These are phyloP conservation scores for Belonocnema kinseyi DNA, from an alignment of 1,140 invertebrate species.

Conservation along the genomic window DNA sequence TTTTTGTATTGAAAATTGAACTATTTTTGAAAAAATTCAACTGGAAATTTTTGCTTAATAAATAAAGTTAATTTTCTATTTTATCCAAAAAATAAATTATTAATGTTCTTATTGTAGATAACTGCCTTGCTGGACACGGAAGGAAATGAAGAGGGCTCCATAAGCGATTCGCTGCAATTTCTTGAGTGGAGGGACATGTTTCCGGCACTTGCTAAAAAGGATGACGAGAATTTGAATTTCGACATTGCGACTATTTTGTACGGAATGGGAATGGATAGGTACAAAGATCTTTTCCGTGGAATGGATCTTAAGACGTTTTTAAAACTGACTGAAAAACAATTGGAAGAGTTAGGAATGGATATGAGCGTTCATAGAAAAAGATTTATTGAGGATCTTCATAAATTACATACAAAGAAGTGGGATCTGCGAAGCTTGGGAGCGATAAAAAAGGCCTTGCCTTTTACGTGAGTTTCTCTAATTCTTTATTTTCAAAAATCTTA, in stretches of 20 bases:
- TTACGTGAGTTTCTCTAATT: conserved; percentile 36
- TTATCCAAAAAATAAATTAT: background rate
- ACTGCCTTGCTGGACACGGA: conserved; percentile 45
- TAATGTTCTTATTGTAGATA: conserved; percentile 48
- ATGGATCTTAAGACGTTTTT: conserved; percentile 76
- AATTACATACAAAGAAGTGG: conserved; percentile 77
- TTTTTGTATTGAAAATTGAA: no score
- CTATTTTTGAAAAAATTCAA: no score
- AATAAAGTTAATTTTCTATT: background rate
- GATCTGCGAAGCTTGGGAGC: conserved; percentile 61
- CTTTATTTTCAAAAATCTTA: background rate
- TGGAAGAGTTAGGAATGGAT: conserved; percentile 74
- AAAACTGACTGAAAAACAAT: conserved; percentile 74
- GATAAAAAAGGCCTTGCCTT: conserved; percentile 34
- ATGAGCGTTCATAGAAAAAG: conserved; percentile 76
- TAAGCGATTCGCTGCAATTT: conserved; percentile 40
- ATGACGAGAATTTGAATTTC: conserved; percentile 51
- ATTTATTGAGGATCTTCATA: conserved; percentile 70
- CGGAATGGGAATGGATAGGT: conserved; percentile 77
- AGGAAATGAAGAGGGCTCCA: conserved; percentile 38
- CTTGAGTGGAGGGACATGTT: conserved; percentile 64
- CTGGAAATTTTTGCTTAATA: no score
- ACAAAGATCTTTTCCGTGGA: conserved; percentile 68
- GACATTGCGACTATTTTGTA: conserved; percentile 70
- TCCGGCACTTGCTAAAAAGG: conserved; percentile 45